phyloP scores from a whole-genome alignment of 37 sponge, comb jelly and placozoan species.

The Bolinopsis microptera region DNA sequence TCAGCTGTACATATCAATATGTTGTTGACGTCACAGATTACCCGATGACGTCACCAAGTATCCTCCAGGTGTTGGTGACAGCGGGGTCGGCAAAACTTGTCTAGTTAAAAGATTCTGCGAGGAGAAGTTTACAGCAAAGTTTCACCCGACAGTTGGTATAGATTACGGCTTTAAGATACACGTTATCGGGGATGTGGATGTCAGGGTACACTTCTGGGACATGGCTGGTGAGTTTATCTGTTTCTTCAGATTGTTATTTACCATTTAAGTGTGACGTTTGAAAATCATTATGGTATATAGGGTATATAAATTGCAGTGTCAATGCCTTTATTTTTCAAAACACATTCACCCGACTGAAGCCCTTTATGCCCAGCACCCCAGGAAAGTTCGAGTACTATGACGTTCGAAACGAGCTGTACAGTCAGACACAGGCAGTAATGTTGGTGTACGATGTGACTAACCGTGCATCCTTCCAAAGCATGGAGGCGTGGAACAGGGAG shows the following conservation, averaged over 20 bases:
- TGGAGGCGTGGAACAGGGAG: constrained; percentile 66
- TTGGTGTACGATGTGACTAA: constrained; percentile 66
- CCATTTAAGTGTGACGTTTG: background rate
- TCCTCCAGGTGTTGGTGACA: constrained; percentile 56
- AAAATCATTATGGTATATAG: background rate
- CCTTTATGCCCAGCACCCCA: background rate
- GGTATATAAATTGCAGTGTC: no score
- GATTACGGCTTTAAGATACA: constrained; percentile 65
- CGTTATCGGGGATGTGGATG: background rate
- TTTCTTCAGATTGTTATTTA: background rate
- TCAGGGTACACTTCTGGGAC: constrained; percentile 52
- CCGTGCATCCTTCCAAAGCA: constrained; percentile 57
- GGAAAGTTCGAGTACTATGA: constrained; percentile 63
- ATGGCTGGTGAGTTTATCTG: constrained; percentile 7
- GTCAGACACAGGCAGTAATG: constrained; percentile 64
- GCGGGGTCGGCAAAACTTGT: constrained; percentile 65
- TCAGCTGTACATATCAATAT: no score
- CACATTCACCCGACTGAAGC: no score
- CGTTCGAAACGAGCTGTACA: constrained; percentile 66
- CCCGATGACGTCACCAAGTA: no score
- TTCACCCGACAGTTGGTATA: constrained; percentile 61
- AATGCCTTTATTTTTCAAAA: no score
- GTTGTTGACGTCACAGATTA: no score
- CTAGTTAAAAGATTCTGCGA: constrained; percentile 65
- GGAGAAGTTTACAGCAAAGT: constrained; percentile 64